Base-by-base conservation (phyloP, 2,797 vertebrate genomes). In the Heteromormyrus szaboi region DNA sequence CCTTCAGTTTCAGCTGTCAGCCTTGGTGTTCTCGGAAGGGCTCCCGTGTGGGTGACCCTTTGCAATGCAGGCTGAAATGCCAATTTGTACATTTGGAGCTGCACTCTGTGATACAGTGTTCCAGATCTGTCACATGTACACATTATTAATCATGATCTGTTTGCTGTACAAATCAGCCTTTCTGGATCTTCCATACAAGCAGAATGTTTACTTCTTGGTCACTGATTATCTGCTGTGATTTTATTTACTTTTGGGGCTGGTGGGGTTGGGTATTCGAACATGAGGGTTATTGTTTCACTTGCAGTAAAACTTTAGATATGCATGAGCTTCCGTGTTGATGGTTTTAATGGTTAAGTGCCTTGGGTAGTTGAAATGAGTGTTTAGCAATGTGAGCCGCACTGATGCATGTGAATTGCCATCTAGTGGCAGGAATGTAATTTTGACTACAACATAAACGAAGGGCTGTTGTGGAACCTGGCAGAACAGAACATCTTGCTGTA, bases 341-440 rank as follows among this genome's bases (percentile, higher is more conserved):
- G 44, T 48, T 22, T 83, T 25, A 83, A 48, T 50, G 44, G n/a
- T 83, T 83, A 83, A 44, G 7, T n/a, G 37, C 44, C 7, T n/a
- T 83, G 17, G 44, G 19, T 48, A 48, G 2, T 48, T 83, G 44
- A 83, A 83, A 83, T 83, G 41, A 50, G 44, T 83, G 44, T 19
- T 25, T 83, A 62, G 19, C 14, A 65, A n/a, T 9, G 4, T 76
- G 29, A 41, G 37, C 9, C 0, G 3, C 56, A 87, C 37, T 46
- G 17, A 81, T 88, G 81, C 59, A 59, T 65, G 7, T 44, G 22
- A 85, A 46, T 65, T 83, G 81, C 88, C 88, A 85, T 76, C 88
- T 88, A 88, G 88, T 85, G 88, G 81, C 22, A 51, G 88, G 41
- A 50, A 88, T 85, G 81, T 81, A 50, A 54, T 65, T 48, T 9